Base-by-base conservation (phyloP, 2,797 vertebrate species). In the Channallabes apus region DNA sequence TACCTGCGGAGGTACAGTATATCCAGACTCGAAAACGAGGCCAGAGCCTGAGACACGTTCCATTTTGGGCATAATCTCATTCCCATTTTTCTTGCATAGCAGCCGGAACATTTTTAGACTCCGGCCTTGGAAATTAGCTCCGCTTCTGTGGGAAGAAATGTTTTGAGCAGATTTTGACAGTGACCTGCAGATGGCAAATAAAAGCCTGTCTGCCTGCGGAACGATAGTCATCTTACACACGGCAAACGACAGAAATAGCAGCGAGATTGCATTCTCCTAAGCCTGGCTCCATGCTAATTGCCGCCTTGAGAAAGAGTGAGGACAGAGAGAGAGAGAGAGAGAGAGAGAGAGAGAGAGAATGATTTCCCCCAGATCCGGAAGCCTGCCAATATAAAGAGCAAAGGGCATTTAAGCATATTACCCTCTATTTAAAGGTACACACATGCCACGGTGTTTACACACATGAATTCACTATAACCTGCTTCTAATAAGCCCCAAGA, bases 261-360 rank as follows among this genome's bases (percentile, higher is more conserved):
- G 86, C 8, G 54, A 91, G 91, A 89, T 89, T 88, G 83, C 81
- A 59, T 80, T 84, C 71, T 87, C 88, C 89, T 87, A 84, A 89
- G 90, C 90, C 88, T 88, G 73, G 87, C 89, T 90, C 92, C 92
- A 93, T 94, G 90, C 91, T 92, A 92, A 94, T 94, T 86, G 89
- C 89, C 89, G 90, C 90, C 91, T 90, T 92, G 88, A 91, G 91
- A 91, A 90, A 82, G 41, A 65, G 91, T 88, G 91, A 32, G 87
- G 35, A 79, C 32, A 78, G 32, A 78, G 6, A 61, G 59, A 22
- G 92, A 89, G 88, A 91, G 91, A 90, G 90, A 71, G 51, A 32
- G 73, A 32, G 72, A 76, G 75, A 77, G 59, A 62, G 29, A 35
- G 29, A 24, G 32, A 22, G 92, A 89, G 91, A 24, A 88, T 81